Conservation (phyloP, 2,888 invertebrate genomes). For the Oxytorus armatus region DNA sequence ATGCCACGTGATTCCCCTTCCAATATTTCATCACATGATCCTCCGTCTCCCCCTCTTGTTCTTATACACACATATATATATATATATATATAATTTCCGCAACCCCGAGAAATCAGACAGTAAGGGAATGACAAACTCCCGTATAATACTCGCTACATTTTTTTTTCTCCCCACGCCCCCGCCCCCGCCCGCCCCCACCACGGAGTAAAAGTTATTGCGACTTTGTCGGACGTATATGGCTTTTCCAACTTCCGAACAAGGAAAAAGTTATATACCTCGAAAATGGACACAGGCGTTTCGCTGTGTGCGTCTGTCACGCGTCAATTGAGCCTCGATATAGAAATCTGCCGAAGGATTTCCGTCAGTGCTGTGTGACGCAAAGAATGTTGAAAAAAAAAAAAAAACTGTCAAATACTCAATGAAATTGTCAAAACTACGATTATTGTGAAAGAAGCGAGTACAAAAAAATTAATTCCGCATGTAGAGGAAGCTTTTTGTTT, state of each 20-base stretch:
- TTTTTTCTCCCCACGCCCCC: slow-evolving; percentile 25
- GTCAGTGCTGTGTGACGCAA: neutral
- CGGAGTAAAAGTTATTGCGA: slow-evolving; percentile 68
- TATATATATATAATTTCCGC: slow-evolving; percentile 47
- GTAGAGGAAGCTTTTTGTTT: too few species aligned
- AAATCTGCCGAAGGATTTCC: slow-evolving; percentile 24
- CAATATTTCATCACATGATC: slow-evolving; percentile 64
- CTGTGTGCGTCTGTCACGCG: slow-evolving; percentile 30
- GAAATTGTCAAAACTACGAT: too few species aligned
- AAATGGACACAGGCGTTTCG: slow-evolving; percentile 19
- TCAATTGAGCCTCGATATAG: slow-evolving; percentile 44
- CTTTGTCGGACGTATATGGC: slow-evolving; percentile 20
- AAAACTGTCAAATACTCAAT: too few species aligned
- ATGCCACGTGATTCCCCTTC: slow-evolving; percentile 72
- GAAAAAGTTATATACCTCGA: slow-evolving; percentile 45
- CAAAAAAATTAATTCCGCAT: too few species aligned
- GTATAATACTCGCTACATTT: slow-evolving; percentile 26
- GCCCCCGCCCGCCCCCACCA: too few species aligned
- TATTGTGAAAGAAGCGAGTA: too few species aligned
- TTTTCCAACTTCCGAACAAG: slow-evolving; percentile 57
- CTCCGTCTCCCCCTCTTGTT: slow-evolving; percentile 50
- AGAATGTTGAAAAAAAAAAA: too few species aligned
- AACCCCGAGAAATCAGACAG: slow-evolving; percentile 19
- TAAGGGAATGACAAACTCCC: slow-evolving; percentile 4
- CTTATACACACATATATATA: too few species aligned